These are phyloP conservation scores for Erythrolamprus reginae DNA, from an alignment of 2,113 vertebrate genomes.

Conservation along the genomic window DNA sequence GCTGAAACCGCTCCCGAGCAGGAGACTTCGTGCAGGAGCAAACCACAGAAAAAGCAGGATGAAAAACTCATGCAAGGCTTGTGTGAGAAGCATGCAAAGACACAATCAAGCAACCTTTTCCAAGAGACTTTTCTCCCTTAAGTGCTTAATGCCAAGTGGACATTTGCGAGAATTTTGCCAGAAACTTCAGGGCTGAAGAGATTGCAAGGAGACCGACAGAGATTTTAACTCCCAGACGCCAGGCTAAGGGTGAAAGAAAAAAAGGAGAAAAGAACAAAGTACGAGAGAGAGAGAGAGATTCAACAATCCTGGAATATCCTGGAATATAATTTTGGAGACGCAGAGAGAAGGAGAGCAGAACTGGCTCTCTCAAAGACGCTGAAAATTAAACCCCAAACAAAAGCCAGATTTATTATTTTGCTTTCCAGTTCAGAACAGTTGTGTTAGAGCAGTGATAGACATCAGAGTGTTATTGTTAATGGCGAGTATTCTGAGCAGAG, in stretches of 20 bases:
- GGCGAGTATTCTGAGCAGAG: too few species aligned
- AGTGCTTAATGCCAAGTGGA: slow-evolving; percentile 12
- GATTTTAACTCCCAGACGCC: slow-evolving; percentile 51
- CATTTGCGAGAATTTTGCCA: slow-evolving; percentile 48
- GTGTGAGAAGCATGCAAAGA: slow-evolving; percentile 26
- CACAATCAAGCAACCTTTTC: background rate
- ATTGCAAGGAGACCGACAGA: slow-evolving; percentile 51
- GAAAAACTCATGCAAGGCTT: background rate
- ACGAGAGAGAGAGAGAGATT: background rate
- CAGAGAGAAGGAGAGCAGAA: background rate
- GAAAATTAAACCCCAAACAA: background rate
- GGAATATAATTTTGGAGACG: too few species aligned
- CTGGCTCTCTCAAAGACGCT: background rate
- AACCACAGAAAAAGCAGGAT: background rate
- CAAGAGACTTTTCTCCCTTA: background rate
- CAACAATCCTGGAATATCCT: slow-evolving; percentile 27
- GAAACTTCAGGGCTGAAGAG: slow-evolving; percentile 60
- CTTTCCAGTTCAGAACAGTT: background rate
- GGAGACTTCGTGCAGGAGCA: background rate
- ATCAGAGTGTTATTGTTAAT: too few species aligned
- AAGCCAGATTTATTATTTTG: background rate
- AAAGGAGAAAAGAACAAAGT: slow-evolving; percentile 33
- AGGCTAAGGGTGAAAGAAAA: slow-evolving; percentile 61
- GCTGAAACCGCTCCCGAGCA: background rate
- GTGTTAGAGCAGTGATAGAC: background rate